Conservation (phyloP, 1,140 invertebrate species). For the Meloidogyne hapla region DNA sequence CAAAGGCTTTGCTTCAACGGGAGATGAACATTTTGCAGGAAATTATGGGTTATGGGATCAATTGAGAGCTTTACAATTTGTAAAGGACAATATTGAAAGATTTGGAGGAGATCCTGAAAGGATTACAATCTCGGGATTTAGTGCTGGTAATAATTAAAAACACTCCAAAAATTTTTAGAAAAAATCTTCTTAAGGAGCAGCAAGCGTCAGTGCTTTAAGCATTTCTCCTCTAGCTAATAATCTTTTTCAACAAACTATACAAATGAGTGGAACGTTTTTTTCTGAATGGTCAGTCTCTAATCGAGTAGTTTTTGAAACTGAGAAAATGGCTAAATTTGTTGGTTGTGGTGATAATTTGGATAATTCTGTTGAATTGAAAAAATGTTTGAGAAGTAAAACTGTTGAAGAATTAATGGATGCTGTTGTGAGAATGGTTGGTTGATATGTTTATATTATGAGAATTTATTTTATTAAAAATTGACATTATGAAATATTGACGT, state of each 20-base stretch:
- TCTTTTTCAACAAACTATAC: conserved; percentile 35
- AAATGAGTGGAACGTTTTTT: conserved; percentile 39
- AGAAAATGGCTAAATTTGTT: conserved; percentile 37
- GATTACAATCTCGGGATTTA: conserved; percentile 38
- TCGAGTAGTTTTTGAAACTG: conserved; percentile 22
- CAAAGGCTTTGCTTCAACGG: conserved; percentile 58
- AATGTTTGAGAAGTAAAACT: conserved; percentile 34
- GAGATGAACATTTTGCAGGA: conserved; percentile 55
- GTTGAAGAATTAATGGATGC: conserved; percentile 34
- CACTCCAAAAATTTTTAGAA: too few relatives aligned
- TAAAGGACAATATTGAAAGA: conserved; percentile 65
- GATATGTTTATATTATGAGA: not conserved
- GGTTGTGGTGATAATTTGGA: conserved; percentile 17
- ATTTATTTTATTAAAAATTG: too few relatives aligned
- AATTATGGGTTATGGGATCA: conserved; percentile 65
- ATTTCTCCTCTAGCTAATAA: conserved; percentile 25
- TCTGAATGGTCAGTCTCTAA: conserved; percentile 33
- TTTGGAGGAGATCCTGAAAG: conserved; percentile 69
- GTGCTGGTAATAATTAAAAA: conserved; percentile 34
- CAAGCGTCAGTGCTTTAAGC: conserved; percentile 24
- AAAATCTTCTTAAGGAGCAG: conserved; percentile 17
- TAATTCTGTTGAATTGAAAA: conserved; percentile 30
- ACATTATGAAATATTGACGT: too few relatives aligned
- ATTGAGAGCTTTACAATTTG: conserved; percentile 60
- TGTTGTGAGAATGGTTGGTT: conserved; percentile 27